Conservation (phyloP, 2,113 vertebrate genomes). For the Macrotus californicus region DNA sequence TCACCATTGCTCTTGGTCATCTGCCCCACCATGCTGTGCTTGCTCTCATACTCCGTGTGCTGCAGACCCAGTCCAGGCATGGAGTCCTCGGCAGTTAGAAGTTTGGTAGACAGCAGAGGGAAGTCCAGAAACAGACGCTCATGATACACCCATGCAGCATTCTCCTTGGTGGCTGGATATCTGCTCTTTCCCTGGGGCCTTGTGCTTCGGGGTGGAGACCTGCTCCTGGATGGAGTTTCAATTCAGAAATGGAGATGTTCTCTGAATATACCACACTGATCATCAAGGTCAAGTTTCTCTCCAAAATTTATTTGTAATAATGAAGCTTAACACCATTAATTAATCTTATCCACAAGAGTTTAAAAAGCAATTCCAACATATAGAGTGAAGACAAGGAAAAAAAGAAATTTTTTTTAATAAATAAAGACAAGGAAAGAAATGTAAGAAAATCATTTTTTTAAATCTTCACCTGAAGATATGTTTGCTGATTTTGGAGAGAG, state of each 20-base stretch:
- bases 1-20: not conserved
- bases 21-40: not conserved
- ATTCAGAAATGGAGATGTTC: not conserved
- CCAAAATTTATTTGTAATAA: not conserved
- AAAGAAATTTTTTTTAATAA: not conserved
- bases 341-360: not conserved
- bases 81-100: not conserved
- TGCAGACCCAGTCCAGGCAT: not conserved
- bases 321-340: not conserved
- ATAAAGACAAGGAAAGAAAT: not conserved
- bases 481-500: too few species aligned
- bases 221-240: not conserved
- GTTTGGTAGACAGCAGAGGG: not conserved
- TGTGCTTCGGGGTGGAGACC: not conserved
- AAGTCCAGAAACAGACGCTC: not conserved
- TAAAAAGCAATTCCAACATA: not conserved
- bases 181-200: not conserved
- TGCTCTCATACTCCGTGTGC: too few species aligned
- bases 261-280: not conserved
- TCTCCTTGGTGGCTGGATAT: rapidly evolving
- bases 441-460: not conserved
- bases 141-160: rapidly evolving
- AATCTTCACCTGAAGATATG: too few species aligned
- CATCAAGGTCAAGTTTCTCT: not conserved
- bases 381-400: not conserved